phyloP scores from a whole-genome alignment of 2,113 vertebrate species.

The Xiphophorus hellerii region DNA sequence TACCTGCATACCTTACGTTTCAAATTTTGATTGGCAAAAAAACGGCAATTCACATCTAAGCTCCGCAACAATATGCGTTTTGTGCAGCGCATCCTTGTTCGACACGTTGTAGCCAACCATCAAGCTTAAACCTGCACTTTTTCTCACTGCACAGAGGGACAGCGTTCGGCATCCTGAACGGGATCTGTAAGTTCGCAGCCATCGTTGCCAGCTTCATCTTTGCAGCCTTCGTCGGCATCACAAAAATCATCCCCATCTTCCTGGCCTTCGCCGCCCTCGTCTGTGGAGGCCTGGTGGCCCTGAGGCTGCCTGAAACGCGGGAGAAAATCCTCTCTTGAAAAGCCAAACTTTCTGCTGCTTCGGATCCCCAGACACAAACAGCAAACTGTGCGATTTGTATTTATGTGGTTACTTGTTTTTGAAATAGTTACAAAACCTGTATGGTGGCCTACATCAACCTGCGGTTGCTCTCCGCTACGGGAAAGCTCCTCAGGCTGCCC shows the following conservation, averaged over 20 bases:
- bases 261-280: constrained; percentile 92
- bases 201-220: constrained; percentile 96
- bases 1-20: neutral
- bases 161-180: constrained; percentile 94
- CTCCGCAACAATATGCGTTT: no score
- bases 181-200: constrained; percentile 91
- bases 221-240: constrained; percentile 92
- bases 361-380: constrained; percentile 31
- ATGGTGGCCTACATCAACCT: constrained; percentile 64
- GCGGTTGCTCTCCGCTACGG: constrained; percentile 52
- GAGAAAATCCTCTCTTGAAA: constrained; percentile 93
- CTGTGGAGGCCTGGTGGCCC: constrained; percentile 90
- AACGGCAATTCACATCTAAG: neutral
- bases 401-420: constrained; percentile 13
- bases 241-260: constrained; percentile 94
- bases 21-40: neutral
- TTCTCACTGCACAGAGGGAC: constrained; percentile 83
- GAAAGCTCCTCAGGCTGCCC: constrained; percentile 57
- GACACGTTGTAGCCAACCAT: no score
- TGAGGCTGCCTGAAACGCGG: constrained; percentile 94
- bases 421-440: constrained; percentile 47
- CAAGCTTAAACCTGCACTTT: neutral
- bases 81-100: no score
- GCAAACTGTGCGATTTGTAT: constrained; percentile 29
- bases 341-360: constrained; percentile 57